Conservation (phyloP, 2,797 vertebrate species). For the Geotrypetes seraphini region DNA sequence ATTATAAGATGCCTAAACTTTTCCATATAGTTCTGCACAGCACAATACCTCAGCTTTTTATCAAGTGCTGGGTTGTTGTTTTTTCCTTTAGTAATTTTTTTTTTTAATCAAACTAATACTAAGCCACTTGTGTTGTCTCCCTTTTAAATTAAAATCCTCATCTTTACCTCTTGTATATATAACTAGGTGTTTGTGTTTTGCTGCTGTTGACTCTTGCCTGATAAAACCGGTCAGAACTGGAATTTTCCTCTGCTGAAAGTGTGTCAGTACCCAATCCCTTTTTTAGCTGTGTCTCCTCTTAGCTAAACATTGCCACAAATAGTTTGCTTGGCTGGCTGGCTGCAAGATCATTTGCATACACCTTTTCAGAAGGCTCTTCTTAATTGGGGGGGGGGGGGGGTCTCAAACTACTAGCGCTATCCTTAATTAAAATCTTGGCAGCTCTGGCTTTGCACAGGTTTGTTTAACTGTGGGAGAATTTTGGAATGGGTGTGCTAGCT, state of each 20-base stretch:
- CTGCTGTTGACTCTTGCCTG: slow-evolving; percentile 24
- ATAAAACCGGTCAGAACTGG: slow-evolving; percentile 30
- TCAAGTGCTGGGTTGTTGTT: too few relatives aligned
- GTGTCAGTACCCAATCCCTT: slow-evolving; percentile 30
- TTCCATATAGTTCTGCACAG: too few relatives aligned
- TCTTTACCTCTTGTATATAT: too few relatives aligned
- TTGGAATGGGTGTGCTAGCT: too few relatives aligned
- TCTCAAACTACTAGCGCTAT: slow-evolving; percentile 6
- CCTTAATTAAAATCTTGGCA: slow-evolving; percentile 11
- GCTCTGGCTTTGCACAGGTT: slow-evolving; percentile 9
- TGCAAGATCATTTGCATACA: slow-evolving; percentile 28
- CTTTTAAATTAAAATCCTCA: too few relatives aligned
- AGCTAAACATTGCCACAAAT: slow-evolving; percentile 37
- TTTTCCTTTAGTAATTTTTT: too few relatives aligned
- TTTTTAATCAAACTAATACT: too few relatives aligned
- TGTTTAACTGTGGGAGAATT: too few relatives aligned
- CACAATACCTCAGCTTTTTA: too few relatives aligned
- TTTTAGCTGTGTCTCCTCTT: slow-evolving; percentile 39
- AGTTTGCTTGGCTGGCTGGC: slow-evolving; percentile 20
- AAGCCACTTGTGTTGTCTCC: too few relatives aligned
- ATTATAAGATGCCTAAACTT: too few relatives aligned
- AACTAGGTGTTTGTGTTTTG: too few relatives aligned
- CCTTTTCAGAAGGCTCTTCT: slow-evolving; percentile 14
- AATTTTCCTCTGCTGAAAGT: slow-evolving; percentile 38
- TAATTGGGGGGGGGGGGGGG: slow-evolving; percentile 8